Base-by-base conservation (phyloP, 2,888 invertebrate species). In the Lamellibrachia columna region DNA sequence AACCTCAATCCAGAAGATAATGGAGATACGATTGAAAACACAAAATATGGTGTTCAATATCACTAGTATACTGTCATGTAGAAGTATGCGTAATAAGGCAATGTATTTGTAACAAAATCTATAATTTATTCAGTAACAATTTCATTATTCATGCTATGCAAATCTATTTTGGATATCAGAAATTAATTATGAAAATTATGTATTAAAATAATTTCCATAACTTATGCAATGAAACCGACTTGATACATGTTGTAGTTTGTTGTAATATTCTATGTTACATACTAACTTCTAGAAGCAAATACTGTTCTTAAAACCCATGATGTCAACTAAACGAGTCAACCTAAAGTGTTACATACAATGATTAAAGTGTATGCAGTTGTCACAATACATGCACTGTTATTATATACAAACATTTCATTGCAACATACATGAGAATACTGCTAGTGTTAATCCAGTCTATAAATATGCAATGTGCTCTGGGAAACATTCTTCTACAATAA, bases 341-440 rank as follows among this genome's bases (percentile, higher is more conserved):
- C 75, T 75, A 75, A 75, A 75, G n/a, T 22, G 75, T 75, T 75
- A 75, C 75, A 75, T 75, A 75, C 22, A 15, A n/a, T 75, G 75
- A 75, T 75, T 75, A 75, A 75, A 75, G 22, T 75, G 75, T 75
- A 15, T 75, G 75, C 75, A 75, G n/a, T 15, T 22, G 22, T 75
- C 15, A 75, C 75, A 22, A 75, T 75, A 75, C 75, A 75, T 75
- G 22, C 75, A 75, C n/a, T 75, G 75, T 75, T 75, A n/a, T 75
- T 75, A 75, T 75, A 75, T 75, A 75, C 75, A 75, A 75, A 75
- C 75, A 22, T 75, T 75, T 75, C 75, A 75, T 75, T 15, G 22
- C 75, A 75, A 75, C 75, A 75, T 75, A 75, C 75, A 75, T 75
- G 75, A 75, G 22, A 75, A 75, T 75, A 75, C 75, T 75, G 75